A percentile compares a stretch with the other conserved stretches of the same genome.
These are phyloP conservation scores for Phaethornis superciliosus DNA, from an alignment of 2,113 vertebrate genomes.

Conservation along the genomic window DNA sequence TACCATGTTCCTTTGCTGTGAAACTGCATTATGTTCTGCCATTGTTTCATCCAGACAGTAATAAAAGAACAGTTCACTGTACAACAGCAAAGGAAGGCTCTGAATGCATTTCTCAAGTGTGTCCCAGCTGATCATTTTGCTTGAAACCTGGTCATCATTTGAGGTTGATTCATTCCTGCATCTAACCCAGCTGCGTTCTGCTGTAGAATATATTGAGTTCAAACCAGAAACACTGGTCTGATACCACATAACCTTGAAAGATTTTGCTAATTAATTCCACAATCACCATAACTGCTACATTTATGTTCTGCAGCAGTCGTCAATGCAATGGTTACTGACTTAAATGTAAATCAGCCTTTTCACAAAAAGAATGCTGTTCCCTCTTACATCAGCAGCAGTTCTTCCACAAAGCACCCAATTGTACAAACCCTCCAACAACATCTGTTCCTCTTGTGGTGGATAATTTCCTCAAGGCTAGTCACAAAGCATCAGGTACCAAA, in stretches of 20 bases:
- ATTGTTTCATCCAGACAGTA: background rate
- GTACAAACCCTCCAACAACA: background rate
- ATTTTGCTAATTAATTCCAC: conserved; percentile 44
- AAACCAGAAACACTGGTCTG: background rate
- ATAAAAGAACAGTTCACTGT: background rate
- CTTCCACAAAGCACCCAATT: background rate
- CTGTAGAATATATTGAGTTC: background rate
- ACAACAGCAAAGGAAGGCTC: background rate
- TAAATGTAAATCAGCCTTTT: conserved; percentile 43
- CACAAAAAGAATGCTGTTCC: background rate
- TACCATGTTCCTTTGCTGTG: background rate
- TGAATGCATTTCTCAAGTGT: background rate
- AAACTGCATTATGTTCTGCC: background rate
- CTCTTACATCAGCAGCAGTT: background rate
- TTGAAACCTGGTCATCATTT: background rate
- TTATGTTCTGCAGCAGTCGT: background rate
- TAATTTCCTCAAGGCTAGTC: background rate
- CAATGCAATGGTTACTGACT: background rate
- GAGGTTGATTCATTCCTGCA: background rate
- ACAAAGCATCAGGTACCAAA: background rate
- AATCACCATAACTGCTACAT: background rate
- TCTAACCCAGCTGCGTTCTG: background rate
- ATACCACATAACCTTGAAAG: conserved; percentile 13
- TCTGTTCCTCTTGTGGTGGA: background rate
- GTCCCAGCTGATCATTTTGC: background rate